Percentiles rank a stretch among this genome's conserved stretches.
phyloP scores from a whole-genome alignment of 2,797 vertebrate species.

The Halcyon smyrnensis region DNA sequence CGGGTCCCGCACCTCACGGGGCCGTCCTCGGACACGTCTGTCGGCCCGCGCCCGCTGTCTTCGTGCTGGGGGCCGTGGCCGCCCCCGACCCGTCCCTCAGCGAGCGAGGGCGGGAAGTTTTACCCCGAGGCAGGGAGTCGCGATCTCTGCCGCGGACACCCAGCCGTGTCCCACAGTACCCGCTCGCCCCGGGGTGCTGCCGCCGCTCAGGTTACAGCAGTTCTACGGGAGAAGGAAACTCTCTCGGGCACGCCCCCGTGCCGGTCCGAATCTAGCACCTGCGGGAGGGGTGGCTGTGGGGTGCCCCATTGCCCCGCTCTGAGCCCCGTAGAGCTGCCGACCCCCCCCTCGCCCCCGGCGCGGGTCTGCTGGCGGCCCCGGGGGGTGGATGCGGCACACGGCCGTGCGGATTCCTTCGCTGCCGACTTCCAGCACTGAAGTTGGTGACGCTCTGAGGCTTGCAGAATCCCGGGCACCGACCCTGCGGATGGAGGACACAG shows the following conservation, averaged over 20 bases:
- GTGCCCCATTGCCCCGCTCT: accelerated
- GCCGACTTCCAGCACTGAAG: not conserved
- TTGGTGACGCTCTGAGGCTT: not conserved
- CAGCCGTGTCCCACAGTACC: accelerated
- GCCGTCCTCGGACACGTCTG: not conserved
- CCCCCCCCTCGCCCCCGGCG: no score
- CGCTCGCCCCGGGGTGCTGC: accelerated
- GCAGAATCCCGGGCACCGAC: no score
- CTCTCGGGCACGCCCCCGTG: no score
- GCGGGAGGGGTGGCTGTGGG: not conserved
- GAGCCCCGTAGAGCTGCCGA: no score
- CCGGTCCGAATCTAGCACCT: no score
- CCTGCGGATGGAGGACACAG: not conserved
- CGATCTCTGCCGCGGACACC: accelerated
- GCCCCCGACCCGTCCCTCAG: no score
- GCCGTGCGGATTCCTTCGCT: accelerated
- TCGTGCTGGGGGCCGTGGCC: accelerated
- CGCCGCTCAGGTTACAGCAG: accelerated
- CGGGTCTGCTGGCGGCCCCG: no score
- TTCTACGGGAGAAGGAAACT: not conserved
- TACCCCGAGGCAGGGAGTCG: accelerated
- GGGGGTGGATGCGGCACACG: not conserved
- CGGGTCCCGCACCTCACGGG: no score
- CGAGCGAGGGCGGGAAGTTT: accelerated
- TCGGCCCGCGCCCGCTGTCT: accelerated